phyloP scores from a whole-genome alignment of 2,797 vertebrate species.

The Macroramphosus scolopax region DNA sequence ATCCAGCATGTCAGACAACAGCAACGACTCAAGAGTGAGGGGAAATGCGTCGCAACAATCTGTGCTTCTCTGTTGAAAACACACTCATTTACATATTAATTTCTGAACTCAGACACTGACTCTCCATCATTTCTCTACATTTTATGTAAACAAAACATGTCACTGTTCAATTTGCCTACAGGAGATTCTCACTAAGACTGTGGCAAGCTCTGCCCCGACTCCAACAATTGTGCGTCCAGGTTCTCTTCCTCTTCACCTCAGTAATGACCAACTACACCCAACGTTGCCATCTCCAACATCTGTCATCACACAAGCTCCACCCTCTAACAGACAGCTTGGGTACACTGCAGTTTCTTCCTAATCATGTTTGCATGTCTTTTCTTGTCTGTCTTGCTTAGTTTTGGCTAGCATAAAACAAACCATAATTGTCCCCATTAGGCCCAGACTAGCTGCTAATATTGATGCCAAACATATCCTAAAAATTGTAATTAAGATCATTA shows the following conservation, averaged over 20 bases:
- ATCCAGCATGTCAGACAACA: conserved; percentile 80
- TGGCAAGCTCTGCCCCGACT: conserved; percentile 86
- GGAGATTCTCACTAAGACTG: conserved; percentile 83
- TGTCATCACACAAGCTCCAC: conserved; percentile 96
- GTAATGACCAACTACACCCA: conserved; percentile 88
- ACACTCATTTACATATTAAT: too few relatives aligned
- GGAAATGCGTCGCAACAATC: too few relatives aligned
- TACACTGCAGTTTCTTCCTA: conserved; percentile 62
- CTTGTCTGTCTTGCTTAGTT: too few relatives aligned
- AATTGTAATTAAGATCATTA: too few relatives aligned
- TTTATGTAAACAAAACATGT: background rate
- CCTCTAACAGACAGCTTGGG: conserved; percentile 92
- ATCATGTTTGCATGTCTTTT: conserved; percentile 15
- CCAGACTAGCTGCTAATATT: too few relatives aligned
- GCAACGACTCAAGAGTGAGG: conserved; percentile 65
- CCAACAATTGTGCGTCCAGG: conserved; percentile 95
- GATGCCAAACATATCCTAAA: too few relatives aligned
- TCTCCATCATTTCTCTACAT: too few relatives aligned
- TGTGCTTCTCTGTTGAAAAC: too few relatives aligned
- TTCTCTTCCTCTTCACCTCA: conserved; percentile 91
- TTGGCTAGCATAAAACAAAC: too few relatives aligned
- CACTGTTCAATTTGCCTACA: conserved; percentile 54
- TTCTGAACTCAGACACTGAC: too few relatives aligned
- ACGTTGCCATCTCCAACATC: conserved; percentile 97
- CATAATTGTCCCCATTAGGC: too few relatives aligned